Evolutionary conservation across 2,888 invertebrate genomes (phyloP), one percentile per base, ranked within the genome.

Genomic region (Pandemis corylana): DNA sequence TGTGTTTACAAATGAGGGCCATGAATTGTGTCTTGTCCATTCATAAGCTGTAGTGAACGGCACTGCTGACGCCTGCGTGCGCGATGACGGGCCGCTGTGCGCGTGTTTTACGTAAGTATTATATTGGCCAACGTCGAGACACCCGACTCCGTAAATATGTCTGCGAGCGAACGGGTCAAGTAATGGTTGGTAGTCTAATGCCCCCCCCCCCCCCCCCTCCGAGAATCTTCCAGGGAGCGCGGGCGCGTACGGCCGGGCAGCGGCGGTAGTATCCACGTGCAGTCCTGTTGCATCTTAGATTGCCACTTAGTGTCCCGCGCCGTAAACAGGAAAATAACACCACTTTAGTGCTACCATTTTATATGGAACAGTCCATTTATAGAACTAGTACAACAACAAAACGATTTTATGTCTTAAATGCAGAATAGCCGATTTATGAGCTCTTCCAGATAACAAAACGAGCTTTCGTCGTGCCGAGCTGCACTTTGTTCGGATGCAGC

Each of bases 271-370:
- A 46, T 71, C 64, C 76, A 73, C 76, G 76, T 76, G 76, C 69
- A 73, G 70, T 64, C 63, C 76, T 62, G 76, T 74, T 76, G 76
- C 76, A 75, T 64, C 66, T 63, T 67, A 72, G 72, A 70, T 67
- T 69, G 75, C 69, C 75, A 75, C 75, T 75, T 75, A 75, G 76
- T 72, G 75, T 72, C 77, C 77, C 67, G 77, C 72, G 72, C 72
- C 72, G 75, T 72, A 77, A 77, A 77, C 77, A 77, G 77, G 77
- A 77, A 77, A 77, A 77, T 75, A 77, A 72, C 77, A 77, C 77
- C 75, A 77, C 62, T 76, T 77, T 75, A 70, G 69, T 68, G 70
- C 72, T 72, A 64, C 66, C 41, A 75, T 75, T 75, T 70, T 76
- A 77, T 76, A 63, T 76, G 72, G 76, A 76, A 75, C 77, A 75